Evolutionary conservation across 2,797 vertebrate species (phyloP).

Genomic region (Pangasius djambal): DNA sequence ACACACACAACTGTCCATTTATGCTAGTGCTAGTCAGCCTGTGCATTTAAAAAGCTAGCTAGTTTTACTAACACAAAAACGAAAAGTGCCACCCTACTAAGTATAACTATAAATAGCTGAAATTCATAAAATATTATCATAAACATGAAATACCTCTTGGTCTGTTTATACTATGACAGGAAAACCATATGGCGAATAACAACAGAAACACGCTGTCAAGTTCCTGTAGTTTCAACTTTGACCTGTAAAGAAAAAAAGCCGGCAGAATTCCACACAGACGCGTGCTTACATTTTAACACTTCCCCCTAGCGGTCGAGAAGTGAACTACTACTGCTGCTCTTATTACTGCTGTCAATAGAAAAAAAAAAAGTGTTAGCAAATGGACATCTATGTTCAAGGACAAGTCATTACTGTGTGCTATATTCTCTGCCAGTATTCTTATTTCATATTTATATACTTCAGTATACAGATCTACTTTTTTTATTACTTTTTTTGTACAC

Average conservation of each 20-base stretch:
- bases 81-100: too few relatives aligned
- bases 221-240: conserved; percentile 48
- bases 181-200: not conserved
- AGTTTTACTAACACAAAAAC: not conserved
- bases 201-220: conserved; percentile 57
- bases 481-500: not conserved
- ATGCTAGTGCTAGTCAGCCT: conserved; percentile 1
- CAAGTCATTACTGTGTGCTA: not conserved
- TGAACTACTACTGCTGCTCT: not conserved
- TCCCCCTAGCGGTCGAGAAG: conserved; percentile 1
- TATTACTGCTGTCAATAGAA: not conserved
- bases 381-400: not conserved
- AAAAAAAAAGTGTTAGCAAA: too few relatives aligned
- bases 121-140: not conserved
- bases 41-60: not conserved
- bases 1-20: not conserved
- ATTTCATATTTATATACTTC: not conserved
- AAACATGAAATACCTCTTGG: not conserved
- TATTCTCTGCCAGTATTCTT: not conserved
- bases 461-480: not conserved
- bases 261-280: too few relatives aligned
- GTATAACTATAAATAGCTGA: too few relatives aligned
- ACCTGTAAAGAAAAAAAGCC: conserved; percentile 14
- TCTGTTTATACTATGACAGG: not conserved
- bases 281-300: not conserved